phyloP scores from a whole-genome alignment of 2,888 invertebrate species.

The Periphyllus acericola region DNA sequence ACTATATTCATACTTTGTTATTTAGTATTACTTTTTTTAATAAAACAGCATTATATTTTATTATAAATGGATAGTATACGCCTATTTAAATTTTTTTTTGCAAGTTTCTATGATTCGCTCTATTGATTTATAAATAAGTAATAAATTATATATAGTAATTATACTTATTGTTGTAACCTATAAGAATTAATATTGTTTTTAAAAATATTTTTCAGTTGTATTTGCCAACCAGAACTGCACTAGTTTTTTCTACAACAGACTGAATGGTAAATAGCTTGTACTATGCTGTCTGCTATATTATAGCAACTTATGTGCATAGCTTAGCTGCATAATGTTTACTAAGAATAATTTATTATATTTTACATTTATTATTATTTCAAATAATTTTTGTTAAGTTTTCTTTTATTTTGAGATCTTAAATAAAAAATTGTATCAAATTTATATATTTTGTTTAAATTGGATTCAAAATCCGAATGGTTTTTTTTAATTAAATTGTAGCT shows the following conservation, averaged over 20 bases:
- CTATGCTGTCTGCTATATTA: not conserved
- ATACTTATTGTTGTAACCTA: not conserved
- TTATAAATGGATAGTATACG: not conserved
- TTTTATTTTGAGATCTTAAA: not conserved
- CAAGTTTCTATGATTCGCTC: not conserved
- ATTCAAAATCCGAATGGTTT: not conserved
- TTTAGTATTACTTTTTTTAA: not conserved
- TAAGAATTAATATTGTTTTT: not conserved
- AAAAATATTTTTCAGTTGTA: conserved; percentile 73
- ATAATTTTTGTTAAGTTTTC: not conserved
- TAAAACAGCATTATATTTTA: not conserved
- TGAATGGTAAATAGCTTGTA: not conserved
- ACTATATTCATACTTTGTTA: not conserved
- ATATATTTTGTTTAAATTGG: conserved; percentile 9
- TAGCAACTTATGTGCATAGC: not conserved
- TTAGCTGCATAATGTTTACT: not conserved
- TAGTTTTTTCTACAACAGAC: conserved; percentile 71
- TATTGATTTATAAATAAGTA: not conserved
- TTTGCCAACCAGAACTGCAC: conserved; percentile 78
- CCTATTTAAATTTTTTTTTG: not conserved
- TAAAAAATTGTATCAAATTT: not conserved
- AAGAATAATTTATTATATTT: conserved; percentile 13
- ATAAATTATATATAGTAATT: not conserved
- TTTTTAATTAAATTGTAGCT: not conserved
- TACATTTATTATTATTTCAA: conserved; percentile 19